phyloP scores from a whole-genome alignment of 2,888 invertebrate species.

The Microplitis deprimator region DNA sequence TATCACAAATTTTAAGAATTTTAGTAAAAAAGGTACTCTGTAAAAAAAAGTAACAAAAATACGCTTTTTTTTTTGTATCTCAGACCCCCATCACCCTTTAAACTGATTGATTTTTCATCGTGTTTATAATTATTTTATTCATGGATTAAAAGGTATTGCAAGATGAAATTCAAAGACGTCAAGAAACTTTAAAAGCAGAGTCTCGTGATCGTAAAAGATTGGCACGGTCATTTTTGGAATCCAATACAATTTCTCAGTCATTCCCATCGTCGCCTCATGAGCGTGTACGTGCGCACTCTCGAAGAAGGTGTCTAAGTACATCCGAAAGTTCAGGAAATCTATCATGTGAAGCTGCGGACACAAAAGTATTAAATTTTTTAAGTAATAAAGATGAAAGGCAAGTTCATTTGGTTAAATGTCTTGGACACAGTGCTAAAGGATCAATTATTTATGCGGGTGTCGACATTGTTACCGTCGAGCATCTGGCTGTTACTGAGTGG shows the following conservation, averaged over 20 bases:
- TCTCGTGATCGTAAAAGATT: slow-evolving; percentile 73
- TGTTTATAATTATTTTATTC: not conserved
- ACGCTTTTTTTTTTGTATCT: too few species aligned
- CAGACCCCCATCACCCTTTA: too few species aligned
- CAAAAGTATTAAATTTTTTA: slow-evolving; percentile 74
- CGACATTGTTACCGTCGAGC: slow-evolving; percentile 81
- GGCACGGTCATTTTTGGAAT: slow-evolving; percentile 54
- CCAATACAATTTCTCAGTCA: slow-evolving; percentile 56
- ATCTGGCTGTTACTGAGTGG: slow-evolving; percentile 86
- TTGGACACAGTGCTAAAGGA: slow-evolving; percentile 83
- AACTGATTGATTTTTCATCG: not conserved
- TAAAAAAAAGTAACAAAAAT: too few species aligned
- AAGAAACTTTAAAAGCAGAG: slow-evolving; percentile 83
- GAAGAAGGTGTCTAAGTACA: slow-evolving; percentile 72
- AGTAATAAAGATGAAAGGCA: slow-evolving; percentile 75
- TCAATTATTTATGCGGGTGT: slow-evolving; percentile 84
- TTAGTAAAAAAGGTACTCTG: too few species aligned
- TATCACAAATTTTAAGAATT: too few species aligned
- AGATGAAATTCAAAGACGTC: slow-evolving; percentile 84
- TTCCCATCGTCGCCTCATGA: slow-evolving; percentile 67
- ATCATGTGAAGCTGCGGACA: slow-evolving; percentile 75
- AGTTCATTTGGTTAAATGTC: slow-evolving; percentile 83
- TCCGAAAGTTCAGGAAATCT: slow-evolving; percentile 75
- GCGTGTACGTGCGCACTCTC: slow-evolving; percentile 60
- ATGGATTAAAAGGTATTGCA: slow-evolving; percentile 74